Percentiles rank a stretch among this genome's conserved stretches.
Conservation (phyloP, 2,113 vertebrate species). For the Synodontis membranacea region DNA sequence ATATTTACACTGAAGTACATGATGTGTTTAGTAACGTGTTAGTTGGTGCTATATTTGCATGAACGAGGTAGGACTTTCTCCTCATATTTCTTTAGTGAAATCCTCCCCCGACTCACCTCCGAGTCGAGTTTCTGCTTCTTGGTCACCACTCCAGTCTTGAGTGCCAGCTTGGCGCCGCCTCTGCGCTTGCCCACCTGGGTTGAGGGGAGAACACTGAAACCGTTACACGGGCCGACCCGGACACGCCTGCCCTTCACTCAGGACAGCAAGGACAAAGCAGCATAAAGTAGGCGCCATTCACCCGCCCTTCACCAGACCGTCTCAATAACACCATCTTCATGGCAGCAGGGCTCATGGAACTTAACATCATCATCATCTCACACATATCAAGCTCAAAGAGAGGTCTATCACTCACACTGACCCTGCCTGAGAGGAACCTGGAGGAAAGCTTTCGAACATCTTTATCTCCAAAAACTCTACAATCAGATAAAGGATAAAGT, state of each 20-base stretch:
- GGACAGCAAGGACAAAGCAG: conserved; percentile 78
- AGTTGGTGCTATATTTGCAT: background rate
- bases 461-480: background rate
- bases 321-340: conserved; percentile 19
- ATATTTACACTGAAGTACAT: background rate
- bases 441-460: background rate
- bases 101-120: conserved; percentile 71
- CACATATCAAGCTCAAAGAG: background rate
- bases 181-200: conserved; percentile 97
- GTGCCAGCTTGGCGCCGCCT: conserved; percentile 89
- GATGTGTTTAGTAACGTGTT: background rate
- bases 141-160: conserved; percentile 95
- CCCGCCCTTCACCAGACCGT: conserved; percentile 57
- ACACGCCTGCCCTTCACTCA: conserved; percentile 77
- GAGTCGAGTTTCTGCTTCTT: conserved; percentile 92
- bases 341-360: conserved; percentile 7
- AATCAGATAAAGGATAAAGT: background rate
- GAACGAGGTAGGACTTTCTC: background rate
- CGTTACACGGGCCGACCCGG: conserved; percentile 82
- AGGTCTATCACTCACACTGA: background rate
- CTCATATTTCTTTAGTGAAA: background rate
- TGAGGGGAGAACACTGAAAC: conserved; percentile 96
- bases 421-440: background rate
- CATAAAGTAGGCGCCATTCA: conserved; percentile 69
- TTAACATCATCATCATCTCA: background rate